Percentiles rank a stretch among this genome's conserved stretches.
Evolutionary conservation across 1,140 invertebrate genomes (phyloP).

Genomic region (Drosophila mayri): DNA sequence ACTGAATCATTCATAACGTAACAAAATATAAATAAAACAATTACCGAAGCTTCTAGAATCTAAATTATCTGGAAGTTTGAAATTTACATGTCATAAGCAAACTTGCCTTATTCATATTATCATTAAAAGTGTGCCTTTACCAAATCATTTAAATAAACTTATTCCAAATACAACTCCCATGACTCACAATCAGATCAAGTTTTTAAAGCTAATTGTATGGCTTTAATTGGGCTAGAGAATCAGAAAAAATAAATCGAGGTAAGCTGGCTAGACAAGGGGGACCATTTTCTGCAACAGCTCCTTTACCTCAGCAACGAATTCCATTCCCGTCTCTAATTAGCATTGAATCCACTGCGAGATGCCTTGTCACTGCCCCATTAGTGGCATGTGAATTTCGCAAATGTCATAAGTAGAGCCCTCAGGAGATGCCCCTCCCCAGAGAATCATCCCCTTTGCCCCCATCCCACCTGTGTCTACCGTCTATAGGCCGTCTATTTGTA

Average conservation of each 20-base stretch:
- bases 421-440: not conserved
- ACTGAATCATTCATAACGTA: not conserved
- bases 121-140: not conserved
- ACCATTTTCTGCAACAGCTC: constrained; percentile 22
- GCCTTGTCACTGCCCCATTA: constrained; percentile 48
- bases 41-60: not conserved
- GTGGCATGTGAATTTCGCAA: constrained; percentile 60
- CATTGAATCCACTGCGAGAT: constrained; percentile 34
- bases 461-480: constrained; percentile 14
- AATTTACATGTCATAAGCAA: not conserved
- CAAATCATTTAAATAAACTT: not conserved
- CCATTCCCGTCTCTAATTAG: constrained; percentile 50
- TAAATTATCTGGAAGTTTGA: not conserved
- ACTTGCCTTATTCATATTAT: not conserved
- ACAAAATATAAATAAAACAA: not conserved
- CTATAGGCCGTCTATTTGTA: constrained; percentile 66
- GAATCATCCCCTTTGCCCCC: not conserved
- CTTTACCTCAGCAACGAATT: constrained; percentile 11
- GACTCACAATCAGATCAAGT: not conserved
- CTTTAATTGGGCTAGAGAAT: constrained; percentile 3
- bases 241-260: constrained; percentile 7
- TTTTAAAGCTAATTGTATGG: not conserved
- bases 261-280: constrained; percentile 19
- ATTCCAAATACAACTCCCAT: not conserved
- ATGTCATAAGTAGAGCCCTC: constrained; percentile 46